Evolutionary conservation across 2,113 vertebrate genomes (phyloP), one percentile per base, ranked within the genome.

Genomic region (Alectura lathami): DNA sequence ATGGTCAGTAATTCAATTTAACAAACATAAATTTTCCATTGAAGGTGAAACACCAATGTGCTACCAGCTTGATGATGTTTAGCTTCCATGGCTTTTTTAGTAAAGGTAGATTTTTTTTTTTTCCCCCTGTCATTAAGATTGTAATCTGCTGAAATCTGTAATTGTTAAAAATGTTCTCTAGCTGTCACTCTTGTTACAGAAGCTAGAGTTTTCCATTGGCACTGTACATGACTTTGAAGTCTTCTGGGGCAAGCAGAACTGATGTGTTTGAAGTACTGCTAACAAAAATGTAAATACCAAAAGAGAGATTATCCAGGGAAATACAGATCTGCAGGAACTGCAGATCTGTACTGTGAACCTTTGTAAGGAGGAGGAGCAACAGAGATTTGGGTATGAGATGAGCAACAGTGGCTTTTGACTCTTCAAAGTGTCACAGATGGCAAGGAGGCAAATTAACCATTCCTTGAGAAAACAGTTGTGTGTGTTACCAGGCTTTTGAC

Each of bases 381-480:
- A 48, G 45, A 79, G 72, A 51, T 64, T 81, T 75, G 72, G 18
- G 4, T 78, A 43, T 45, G 6, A 81, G 72, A 45, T 42, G 54
- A 90, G 27, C 40, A 78, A 0, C 0, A 0, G 4, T 56, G 72
- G 30, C 30, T 86, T 91, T 75, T 90, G 68, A 91, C 69, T 86
- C 76, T 64, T 93, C 30, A 21, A 48, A 86, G 67, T 66, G 48
- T 74, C 56, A 36, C 75, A 83, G 83, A 78, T 93, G 83, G 47
- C 64, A 90, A 68, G 29, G 47, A 85, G 22, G 59, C n/a, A 92
- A 80, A 94, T 77, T 62, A 89, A 73, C 42, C 85, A 29, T 91
- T 89, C 38, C 83, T 88, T 62, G 87, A 70, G 67, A 83, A 94
- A 92, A 76, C 66, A 79, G 74, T 88, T 79, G 29, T 77, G 51